Conservation (phyloP, 2,113 vertebrate genomes). For the Sus scrofa region T2T-Sscrofa CM000829.6:54193501-54194000, state of each 20-base stretch:
- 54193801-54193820: not conserved
- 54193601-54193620: not conserved
- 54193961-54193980: not conserved
- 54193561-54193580: not conserved
- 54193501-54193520: not conserved
- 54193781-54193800: constrained; percentile 2
- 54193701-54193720: not conserved
- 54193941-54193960: not conserved
- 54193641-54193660: no score
- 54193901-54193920: not conserved
- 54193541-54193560: not conserved
- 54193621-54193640: not conserved
- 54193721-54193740: not conserved
- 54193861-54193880: not conserved
- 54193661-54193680: not conserved
- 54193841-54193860: not conserved
- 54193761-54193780: not conserved
- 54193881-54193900: not conserved
- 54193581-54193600: not conserved
- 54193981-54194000: not conserved
- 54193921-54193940: not conserved
- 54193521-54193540: not conserved
- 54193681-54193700: not conserved
- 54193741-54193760: not conserved
- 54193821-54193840: not conserved